These are phyloP conservation scores for Phrynocephalus versicolor DNA, from an alignment of 2,113 vertebrate genomes.

Conservation along the genomic window DNA sequence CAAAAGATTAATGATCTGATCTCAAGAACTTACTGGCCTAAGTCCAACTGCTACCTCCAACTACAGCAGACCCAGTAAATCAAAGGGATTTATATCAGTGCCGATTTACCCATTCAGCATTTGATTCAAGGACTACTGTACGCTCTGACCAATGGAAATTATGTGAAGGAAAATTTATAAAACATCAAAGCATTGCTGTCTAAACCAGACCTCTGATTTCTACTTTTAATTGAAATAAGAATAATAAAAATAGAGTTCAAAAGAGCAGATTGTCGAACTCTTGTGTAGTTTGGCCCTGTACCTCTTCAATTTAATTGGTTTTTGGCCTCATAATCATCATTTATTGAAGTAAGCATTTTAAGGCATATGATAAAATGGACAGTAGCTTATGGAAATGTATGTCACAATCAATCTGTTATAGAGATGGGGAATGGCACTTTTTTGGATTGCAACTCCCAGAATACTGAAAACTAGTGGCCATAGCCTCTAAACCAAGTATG, in stretches of 20 bases:
- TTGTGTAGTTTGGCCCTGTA: neutral
- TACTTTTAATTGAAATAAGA: neutral
- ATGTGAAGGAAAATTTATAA: neutral
- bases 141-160: neutral
- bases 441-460: too few relatives aligned
- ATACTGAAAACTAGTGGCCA: too few relatives aligned
- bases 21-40: neutral
- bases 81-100: too few relatives aligned
- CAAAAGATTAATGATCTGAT: neutral
- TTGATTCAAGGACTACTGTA: too few relatives aligned
- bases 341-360: neutral
- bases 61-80: too few relatives aligned
- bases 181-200: neutral
- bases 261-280: neutral
- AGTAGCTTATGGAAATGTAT: neutral
- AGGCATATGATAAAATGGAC: neutral
- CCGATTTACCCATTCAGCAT: too few relatives aligned
- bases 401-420: neutral
- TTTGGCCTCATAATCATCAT: neutral
- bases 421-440: too few relatives aligned
- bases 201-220: neutral
- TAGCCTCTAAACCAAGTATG: neutral
- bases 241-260: neutral
- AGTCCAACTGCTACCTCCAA: too few relatives aligned
- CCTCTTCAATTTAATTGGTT: neutral